A percentile compares a stretch with the other conserved stretches of the same genome.
phyloP scores from a whole-genome alignment of 92 coral and sea anemone genomes.

The Isaurus tuberculatus region DNA sequence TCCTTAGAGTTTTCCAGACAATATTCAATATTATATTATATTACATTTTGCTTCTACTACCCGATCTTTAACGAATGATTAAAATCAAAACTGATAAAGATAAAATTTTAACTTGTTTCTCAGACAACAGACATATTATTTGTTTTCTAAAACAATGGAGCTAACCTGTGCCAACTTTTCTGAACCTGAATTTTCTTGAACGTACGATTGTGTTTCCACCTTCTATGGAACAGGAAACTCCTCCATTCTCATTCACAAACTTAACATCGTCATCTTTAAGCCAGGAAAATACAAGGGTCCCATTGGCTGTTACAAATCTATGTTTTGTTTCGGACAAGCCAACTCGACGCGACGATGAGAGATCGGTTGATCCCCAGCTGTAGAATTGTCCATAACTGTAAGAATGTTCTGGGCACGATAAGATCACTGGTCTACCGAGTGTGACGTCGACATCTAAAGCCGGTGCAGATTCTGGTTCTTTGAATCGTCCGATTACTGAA shows the following conservation, averaged over 20 bases:
- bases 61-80: too few species aligned
- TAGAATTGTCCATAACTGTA: constrained; percentile 35
- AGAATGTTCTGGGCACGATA: background rate
- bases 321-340: constrained; percentile 9
- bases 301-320: constrained; percentile 27
- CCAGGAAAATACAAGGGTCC: constrained; percentile 28
- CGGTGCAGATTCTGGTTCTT: too few species aligned
- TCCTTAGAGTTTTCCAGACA: too few species aligned
- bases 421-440: background rate
- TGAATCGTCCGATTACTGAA: background rate
- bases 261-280: background rate
- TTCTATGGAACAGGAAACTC: constrained; percentile 12
- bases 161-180: constrained; percentile 10
- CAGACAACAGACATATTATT: background rate
- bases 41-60: too few species aligned
- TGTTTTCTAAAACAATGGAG: background rate
- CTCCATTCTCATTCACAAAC: background rate
- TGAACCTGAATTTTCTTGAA: constrained; percentile 16
- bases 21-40: too few species aligned
- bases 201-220: background rate
- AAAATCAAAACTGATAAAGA: too few species aligned
- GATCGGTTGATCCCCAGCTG: constrained; percentile 9
- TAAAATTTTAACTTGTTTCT: too few species aligned
- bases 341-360: background rate
- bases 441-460: background rate